phyloP scores from a whole-genome alignment of 2,797 vertebrate species.

The Podarcis siculus region DNA sequence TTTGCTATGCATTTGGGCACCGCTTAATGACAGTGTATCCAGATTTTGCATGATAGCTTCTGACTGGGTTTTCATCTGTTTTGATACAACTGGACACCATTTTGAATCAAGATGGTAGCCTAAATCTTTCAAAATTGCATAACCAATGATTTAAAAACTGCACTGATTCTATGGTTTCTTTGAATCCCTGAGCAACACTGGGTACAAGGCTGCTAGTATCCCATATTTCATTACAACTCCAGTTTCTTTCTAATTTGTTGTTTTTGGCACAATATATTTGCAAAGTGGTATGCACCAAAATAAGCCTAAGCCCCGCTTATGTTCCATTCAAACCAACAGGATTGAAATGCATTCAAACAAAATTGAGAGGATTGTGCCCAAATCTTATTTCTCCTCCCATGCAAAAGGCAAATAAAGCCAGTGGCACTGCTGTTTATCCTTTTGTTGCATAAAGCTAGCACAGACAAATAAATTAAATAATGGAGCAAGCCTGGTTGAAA shows the following conservation, averaged over 20 bases:
- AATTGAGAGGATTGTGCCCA: constrained; percentile 11
- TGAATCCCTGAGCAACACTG: not conserved
- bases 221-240: not conserved
- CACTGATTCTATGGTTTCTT: too few relatives aligned
- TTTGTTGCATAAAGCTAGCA: constrained; percentile 21
- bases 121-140: too few relatives aligned
- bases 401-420: constrained; percentile 47
- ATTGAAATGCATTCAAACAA: not conserved
- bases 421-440: constrained; percentile 14
- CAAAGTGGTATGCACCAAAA: not conserved
- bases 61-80: not conserved
- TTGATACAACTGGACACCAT: too few relatives aligned
- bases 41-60: not conserved
- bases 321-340: not conserved
- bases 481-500: constrained; percentile 34
- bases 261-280: not conserved
- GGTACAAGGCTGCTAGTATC: not conserved
- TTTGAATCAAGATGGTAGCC: too few relatives aligned
- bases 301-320: not conserved
- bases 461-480: constrained; percentile 48
- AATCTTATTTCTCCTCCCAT: constrained; percentile 31
- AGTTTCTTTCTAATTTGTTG: not conserved
- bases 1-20: too few relatives aligned
- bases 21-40: too few relatives aligned
- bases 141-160: too few relatives aligned